Base-by-base conservation (phyloP, 2,113 vertebrate species). In the Sitta europaea region DNA sequence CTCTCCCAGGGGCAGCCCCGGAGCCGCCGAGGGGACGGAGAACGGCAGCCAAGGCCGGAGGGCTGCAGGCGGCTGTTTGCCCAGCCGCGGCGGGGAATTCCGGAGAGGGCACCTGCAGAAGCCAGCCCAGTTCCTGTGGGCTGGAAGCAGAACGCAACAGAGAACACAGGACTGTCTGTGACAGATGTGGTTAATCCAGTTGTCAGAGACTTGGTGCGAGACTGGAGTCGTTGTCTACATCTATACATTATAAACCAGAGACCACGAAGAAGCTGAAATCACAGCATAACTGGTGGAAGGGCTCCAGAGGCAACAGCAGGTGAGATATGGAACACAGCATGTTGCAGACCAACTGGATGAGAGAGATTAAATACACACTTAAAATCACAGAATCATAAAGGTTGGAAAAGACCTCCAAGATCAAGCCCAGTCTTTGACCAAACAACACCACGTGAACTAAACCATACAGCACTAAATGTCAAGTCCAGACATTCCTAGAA, bases 21-120 rank as follows among this genome's bases (percentile, higher is more conserved):
- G 29, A 18, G 50, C 4, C 40, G 3, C 28, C 1, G 23, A 2
- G n/a, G 11, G 0, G 53, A 53, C 16, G 14, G 24, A 22, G 33
- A 3, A 3, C 45, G 8, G 61, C 28, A 1, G 35, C 14, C 25
- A 15, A 12, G 27, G 0, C 3, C 42, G 0, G 35, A 9, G 11
- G 23, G 1, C 19, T 16, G 24, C 54, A 7, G 21, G 61, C 1
- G 21, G 20, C 77, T 53, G 28, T 5, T 2, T 3, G 33, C 27
- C 23, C 61, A 4, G 35, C 19, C 3, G 5, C 28, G 21, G 57
- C 11, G 3, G 5, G 42, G 4, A 24, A 12, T 5, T 2, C 11
- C 7, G 14, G 50, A n/a, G 4, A 17, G 9, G 51, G 28, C 35
- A 29, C 12, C 29, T 7, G 29, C 45, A 12, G 35, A 12, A 48